These are phyloP conservation scores for Siderastrea siderea DNA, from an alignment of 92 coral and sea anemone genomes.

Conservation along the genomic window DNA sequence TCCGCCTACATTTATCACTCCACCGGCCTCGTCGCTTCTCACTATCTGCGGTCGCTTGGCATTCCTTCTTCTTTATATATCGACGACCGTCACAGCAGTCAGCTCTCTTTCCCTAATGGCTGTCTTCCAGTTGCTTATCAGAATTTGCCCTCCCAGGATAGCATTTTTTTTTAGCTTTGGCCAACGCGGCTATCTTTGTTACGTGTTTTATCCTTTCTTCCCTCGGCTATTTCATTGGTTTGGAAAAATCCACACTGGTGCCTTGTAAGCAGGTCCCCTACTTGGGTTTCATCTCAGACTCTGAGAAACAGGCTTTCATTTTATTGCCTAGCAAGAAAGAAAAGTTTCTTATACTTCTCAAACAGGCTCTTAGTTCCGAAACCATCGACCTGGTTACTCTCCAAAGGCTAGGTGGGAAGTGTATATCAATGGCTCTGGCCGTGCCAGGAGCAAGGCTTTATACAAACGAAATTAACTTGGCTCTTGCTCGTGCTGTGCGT, in stretches of 20 bases:
- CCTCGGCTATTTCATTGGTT: conserved; percentile 54
- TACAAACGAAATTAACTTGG: conserved; percentile 27
- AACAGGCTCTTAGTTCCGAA: conserved; percentile 15
- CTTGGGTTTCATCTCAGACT: conserved; percentile 49
- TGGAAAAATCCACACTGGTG: conserved; percentile 37
- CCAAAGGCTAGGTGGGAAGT: too few relatives aligned
- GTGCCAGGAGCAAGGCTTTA: too few relatives aligned
- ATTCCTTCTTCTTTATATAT: conserved; percentile 54
- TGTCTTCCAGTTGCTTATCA: too few relatives aligned
- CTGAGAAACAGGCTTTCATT: conserved; percentile 37
- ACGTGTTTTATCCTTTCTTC: conserved; percentile 54
- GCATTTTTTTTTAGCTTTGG: conserved; percentile 34
- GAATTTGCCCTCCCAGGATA: too few relatives aligned
- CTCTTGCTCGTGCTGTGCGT: conserved; percentile 22
- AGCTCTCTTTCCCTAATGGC: too few relatives aligned
- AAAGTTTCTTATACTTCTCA: conserved; percentile 25
- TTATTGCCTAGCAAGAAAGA: conserved; percentile 29
- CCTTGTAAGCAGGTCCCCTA: conserved; percentile 42
- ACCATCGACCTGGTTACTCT: conserved; percentile 34
- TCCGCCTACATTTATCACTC: conserved; percentile 67
- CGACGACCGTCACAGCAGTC: conserved; percentile 39
- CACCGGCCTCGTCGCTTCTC: conserved; percentile 64
- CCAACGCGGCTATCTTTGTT: conserved; percentile 66
- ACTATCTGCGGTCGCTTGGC: conserved; percentile 47
- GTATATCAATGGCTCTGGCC: too few relatives aligned